These are phyloP conservation scores for Zaprionus africanus DNA, from an alignment of 1,140 invertebrate genomes.

Conservation along the genomic window DNA sequence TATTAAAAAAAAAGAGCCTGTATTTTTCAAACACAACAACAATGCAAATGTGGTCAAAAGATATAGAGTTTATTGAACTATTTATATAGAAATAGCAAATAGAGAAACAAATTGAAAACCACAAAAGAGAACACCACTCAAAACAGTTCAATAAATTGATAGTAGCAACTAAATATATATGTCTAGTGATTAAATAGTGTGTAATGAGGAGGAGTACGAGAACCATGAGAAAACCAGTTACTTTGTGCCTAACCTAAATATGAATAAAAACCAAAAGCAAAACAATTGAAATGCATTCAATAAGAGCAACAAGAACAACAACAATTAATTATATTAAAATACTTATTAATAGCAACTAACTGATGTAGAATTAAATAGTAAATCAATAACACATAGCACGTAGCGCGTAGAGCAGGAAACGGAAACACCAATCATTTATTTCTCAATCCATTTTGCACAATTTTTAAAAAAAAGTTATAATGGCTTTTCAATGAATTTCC, in stretches of 20 bases:
- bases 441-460: not conserved
- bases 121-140: conserved; percentile 40
- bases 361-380: conserved; percentile 58
- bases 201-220: conserved; percentile 47
- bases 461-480: not conserved
- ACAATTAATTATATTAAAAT: conserved; percentile 57
- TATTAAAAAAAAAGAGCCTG: conserved; percentile 61
- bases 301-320: conserved; percentile 62
- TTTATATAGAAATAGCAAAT: conserved; percentile 44
- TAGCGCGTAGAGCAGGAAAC: conserved; percentile 44
- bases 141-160: conserved; percentile 65
- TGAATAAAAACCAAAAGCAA: conserved; percentile 29
- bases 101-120: conserved; percentile 1
- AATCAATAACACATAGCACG: conserved; percentile 56
- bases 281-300: conserved; percentile 57
- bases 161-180: conserved; percentile 64
- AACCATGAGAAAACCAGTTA: conserved; percentile 67
- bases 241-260: conserved; percentile 76
- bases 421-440: conserved; percentile 11
- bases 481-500: not conserved
- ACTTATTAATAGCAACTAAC: conserved; percentile 55
- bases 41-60: conserved; percentile 41
- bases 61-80: conserved; percentile 62
- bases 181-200: conserved; percentile 70
- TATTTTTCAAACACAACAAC: conserved; percentile 54